Base-by-base conservation (phyloP, 2,797 vertebrate species). In the Chaunax sp. region DNA sequence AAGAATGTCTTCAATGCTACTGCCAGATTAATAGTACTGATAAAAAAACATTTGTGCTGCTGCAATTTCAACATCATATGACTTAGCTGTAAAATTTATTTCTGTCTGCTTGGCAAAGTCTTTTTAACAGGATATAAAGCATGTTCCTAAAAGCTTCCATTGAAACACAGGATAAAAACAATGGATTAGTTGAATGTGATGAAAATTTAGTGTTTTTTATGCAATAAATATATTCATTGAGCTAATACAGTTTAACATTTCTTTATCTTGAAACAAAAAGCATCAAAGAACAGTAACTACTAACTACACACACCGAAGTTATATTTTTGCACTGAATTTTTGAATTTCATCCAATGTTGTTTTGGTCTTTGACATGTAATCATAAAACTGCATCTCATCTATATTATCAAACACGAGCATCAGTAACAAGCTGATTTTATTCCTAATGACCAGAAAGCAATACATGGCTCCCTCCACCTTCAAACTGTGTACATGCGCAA, bases 401-500 rank as follows among this genome's bases (percentile, higher is more conserved):
- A 57, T 59, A 47, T 13, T 49, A 41, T 25, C 25, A 46, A 4
- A 58, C 20, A 60, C 47, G 15, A 68, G 25, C 38, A 55, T 46
- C 25, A 6, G 19, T 35, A 55, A 49, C 4, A 2, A 56, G 6
- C 46, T 55, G 12, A 38, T 55, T 57, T 67, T 64, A 8, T 55
- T 55, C 59, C 50, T 46, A 66, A 41, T 41, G 62, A 74, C 43
- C 16, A 1, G 44, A 46, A 22, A 65, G 33, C 37, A 50, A 28
- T 13, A 43, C 49, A 23, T 22, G 1, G 20, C 44, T 67, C 53
- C 63, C n/a, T 6, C 61, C 74, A 62, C 61, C 68, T 49, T 62
- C 65, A 63, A 64, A 64, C 61, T n/a, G n/a, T 54, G 57, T 22
- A 62, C 53, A 68, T 30, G n/a, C 11, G 22, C 40, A 22, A 58